Evolutionary conservation across 2,888 invertebrate species (phyloP).

Genomic region (Brachypterus glaber): DNA sequence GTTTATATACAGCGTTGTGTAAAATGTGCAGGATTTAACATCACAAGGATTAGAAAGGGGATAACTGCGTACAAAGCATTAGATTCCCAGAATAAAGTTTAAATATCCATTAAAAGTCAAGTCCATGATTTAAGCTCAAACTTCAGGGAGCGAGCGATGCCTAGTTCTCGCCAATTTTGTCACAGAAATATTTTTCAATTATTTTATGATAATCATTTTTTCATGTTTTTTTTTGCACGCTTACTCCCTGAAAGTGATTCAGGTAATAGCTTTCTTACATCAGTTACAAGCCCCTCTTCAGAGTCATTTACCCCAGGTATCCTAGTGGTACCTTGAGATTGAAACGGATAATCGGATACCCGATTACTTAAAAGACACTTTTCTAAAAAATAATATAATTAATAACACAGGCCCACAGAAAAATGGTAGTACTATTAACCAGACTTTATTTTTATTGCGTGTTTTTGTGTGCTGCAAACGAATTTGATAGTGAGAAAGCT

Average conservation of each 20-base stretch:
- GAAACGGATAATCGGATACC: conserved; percentile 79
- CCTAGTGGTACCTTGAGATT: conserved; percentile 89
- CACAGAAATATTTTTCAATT: background rate
- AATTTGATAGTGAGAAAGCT: too few species aligned
- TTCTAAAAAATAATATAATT: conserved; percentile 55
- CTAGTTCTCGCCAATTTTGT: conserved; percentile 21
- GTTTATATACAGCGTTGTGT: conserved; percentile 14
- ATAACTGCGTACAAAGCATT: too few species aligned
- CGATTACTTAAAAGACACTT: conserved; percentile 73
- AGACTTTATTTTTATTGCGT: too few species aligned
- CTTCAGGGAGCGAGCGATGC: conserved; percentile 34
- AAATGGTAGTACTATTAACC: too few species aligned
- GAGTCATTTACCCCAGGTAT: conserved; percentile 93
- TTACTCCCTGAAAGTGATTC: background rate
- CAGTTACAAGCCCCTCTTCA: conserved; percentile 76
- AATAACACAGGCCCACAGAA: too few species aligned
- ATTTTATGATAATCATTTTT: conserved; percentile 5
- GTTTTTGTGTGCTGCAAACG: too few species aligned
- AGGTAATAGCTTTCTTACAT: conserved; percentile 50
- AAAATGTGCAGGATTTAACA: too few species aligned
- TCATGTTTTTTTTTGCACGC: background rate
- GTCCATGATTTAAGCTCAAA: conserved; percentile 10
- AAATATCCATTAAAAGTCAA: too few species aligned
- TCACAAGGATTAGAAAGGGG: too few species aligned
- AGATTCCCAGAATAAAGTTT: conserved; percentile 11